Percentiles rank a stretch among this genome's conserved stretches.
Conservation (phyloP, 2,797 vertebrate genomes). For the Melanotaenia pygmaea region DNA sequence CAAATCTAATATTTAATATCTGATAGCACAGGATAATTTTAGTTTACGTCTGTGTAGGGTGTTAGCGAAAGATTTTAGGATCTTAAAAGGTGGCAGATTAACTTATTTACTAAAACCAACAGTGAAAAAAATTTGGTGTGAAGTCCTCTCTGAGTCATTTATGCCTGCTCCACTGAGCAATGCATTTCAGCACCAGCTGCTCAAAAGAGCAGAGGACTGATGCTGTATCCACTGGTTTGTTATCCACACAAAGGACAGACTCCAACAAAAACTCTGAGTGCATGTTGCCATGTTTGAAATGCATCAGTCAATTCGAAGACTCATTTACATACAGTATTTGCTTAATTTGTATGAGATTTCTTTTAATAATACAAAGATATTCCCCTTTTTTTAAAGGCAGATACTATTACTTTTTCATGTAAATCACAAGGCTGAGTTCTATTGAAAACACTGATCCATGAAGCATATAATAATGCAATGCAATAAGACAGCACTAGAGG, state of each 20-base stretch:
- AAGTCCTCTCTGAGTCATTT: slow-evolving; percentile 41
- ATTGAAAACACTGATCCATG: neutral
- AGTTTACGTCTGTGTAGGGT: no score
- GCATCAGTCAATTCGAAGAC: neutral
- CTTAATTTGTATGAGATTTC: no score
- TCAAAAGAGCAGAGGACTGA: slow-evolving; percentile 18
- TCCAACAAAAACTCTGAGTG: neutral
- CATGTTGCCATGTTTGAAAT: neutral
- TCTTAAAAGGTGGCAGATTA: slow-evolving; percentile 16
- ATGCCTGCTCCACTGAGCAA: slow-evolving; percentile 45
- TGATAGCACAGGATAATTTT: no score
- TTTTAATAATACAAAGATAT: no score
- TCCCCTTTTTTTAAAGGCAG: no score
- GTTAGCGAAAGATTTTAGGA: neutral
- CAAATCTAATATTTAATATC: no score
- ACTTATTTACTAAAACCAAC: slow-evolving; percentile 15
- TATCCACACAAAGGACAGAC: neutral
- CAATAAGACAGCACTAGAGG: slow-evolving; percentile 27
- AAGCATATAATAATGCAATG: neutral
- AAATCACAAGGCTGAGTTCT: slow-evolving; percentile 1
- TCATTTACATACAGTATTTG: neutral
- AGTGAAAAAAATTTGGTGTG: slow-evolving; percentile 19
- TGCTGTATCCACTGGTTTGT: slow-evolving; percentile 1
- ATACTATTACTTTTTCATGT: slow-evolving; percentile 1
- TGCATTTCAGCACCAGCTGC: slow-evolving; percentile 38